Evolutionary conservation across 2,888 invertebrate species (phyloP).

Genomic region (Phyllotreta cruciferae): DNA sequence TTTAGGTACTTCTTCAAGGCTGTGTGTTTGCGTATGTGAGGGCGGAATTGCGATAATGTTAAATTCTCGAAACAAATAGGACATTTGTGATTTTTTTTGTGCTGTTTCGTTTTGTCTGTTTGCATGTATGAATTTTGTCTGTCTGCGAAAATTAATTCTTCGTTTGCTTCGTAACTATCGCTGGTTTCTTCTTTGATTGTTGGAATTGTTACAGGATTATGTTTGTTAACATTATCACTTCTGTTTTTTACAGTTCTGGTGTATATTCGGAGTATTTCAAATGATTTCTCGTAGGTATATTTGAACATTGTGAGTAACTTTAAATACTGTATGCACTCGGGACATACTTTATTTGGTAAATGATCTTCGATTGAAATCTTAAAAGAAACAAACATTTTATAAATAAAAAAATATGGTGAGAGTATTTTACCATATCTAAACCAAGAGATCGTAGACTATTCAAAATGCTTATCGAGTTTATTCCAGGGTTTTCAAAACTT

Average conservation of each 20-base stretch:
- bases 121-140: background rate
- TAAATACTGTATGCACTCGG: slow-evolving; percentile 10
- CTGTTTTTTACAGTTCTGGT: no score
- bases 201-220: background rate
- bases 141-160: background rate
- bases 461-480: background rate
- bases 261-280: slow-evolving; percentile 4
- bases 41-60: slow-evolving; percentile 45
- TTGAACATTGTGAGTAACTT: slow-evolving; percentile 7
- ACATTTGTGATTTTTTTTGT: slow-evolving; percentile 41
- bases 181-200: background rate
- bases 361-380: slow-evolving; percentile 8
- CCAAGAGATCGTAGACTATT: slow-evolving; percentile 1
- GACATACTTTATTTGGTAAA: slow-evolving; percentile 15
- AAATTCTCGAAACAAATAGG: slow-evolving; percentile 51
- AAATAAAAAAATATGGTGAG: background rate
- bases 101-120: background rate
- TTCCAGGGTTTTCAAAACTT: background rate
- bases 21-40: slow-evolving; percentile 50
- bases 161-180: background rate
- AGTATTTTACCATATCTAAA: background rate
- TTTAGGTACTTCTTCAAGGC: slow-evolving; percentile 50
- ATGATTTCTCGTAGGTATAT: slow-evolving; percentile 6
- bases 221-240: background rate
- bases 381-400: slow-evolving; percentile 12